Evolutionary conservation across 2,113 vertebrate genomes (phyloP).

Genomic region (Trematocara marginatum): DNA sequence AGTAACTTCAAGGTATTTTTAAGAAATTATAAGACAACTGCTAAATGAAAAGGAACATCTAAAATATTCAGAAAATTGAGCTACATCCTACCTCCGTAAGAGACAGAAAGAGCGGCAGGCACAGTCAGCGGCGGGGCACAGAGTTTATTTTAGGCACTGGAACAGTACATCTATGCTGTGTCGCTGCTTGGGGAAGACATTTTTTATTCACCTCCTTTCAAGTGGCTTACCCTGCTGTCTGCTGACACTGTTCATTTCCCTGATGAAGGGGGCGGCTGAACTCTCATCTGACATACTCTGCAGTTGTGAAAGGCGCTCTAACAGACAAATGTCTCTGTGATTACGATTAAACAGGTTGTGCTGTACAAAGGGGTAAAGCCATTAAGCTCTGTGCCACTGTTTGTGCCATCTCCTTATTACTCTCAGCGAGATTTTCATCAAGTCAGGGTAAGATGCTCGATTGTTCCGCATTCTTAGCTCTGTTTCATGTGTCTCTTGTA

Average conservation of each 20-base stretch:
- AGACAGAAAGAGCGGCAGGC: background rate
- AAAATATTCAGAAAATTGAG: background rate
- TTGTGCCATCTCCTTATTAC: background rate
- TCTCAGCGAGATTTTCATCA: background rate
- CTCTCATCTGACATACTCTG: slow-evolving; percentile 16
- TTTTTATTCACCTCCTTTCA: slow-evolving; percentile 52
- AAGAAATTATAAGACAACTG: background rate
- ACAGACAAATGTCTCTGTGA: background rate
- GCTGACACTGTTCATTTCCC: slow-evolving; percentile 28
- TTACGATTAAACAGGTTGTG: slow-evolving; percentile 2
- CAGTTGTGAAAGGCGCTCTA: background rate
- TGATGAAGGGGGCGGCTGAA: slow-evolving; percentile 23
- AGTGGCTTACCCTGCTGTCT: slow-evolving; percentile 7
- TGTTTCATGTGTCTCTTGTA: background rate
- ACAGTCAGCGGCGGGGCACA: background rate
- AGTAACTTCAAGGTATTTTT: background rate
- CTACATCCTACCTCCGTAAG: background rate
- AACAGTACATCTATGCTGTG: slow-evolving; percentile 12
- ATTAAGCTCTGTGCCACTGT: background rate
- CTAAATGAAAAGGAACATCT: background rate
- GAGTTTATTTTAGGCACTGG: slow-evolving; percentile 51
- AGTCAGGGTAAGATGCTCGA: background rate
- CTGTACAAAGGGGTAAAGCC: background rate
- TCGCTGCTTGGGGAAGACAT: slow-evolving; percentile 35
- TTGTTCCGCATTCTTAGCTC: background rate